Evolutionary conservation across 2,888 invertebrate genomes (phyloP), one percentile per base, ranked within the genome.

Genomic region (Zygogramma bicolorata): DNA sequence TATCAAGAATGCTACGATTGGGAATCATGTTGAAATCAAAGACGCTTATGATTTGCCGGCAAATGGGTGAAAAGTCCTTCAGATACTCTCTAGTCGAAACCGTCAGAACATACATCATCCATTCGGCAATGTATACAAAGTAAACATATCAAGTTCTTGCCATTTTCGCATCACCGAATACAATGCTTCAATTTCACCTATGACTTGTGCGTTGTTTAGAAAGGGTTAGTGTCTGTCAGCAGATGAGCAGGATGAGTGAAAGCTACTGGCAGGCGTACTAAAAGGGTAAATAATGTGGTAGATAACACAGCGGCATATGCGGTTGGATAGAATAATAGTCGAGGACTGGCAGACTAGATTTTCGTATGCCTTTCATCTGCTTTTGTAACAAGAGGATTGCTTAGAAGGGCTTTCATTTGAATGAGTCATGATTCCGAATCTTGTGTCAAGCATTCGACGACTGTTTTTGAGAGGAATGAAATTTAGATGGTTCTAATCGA

Each of bases 211-310:
- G 25, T n/a, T 53, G 38, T 71, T 71, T 71, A 67, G 62, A 71
- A 71, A 71, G 71, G 71, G 71, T 71, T 71, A 62, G 42, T 67
- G 62, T 67, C 67, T 66, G 71, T 62, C 42, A 42, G 62, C 58
- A 67, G 66, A 71, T 67, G 58, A 71, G 65, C 67, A 67, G 71
- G 40, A 22, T 53, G 53, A 22, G 53, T 53, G 27, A 53, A 27
- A 53, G 15, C 13, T 25, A 25, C 53, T 27, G 10, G 22, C 8
- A 46, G 8, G 46, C n/a, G 46, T 6, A 27, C 53, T n/a, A 25
- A 53, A 53, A 27, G 53, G 27, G 25, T 27, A 27, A 27, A 20
- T 46, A 46, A 3, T 20, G 18, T 10, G 10, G 15, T 20, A 10
- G 8, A 20, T 46, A 8, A 46, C 8, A 13, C 13, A 18, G 20